Base-by-base conservation (phyloP, 2,888 invertebrate species). In the Diaphora mendica region DNA sequence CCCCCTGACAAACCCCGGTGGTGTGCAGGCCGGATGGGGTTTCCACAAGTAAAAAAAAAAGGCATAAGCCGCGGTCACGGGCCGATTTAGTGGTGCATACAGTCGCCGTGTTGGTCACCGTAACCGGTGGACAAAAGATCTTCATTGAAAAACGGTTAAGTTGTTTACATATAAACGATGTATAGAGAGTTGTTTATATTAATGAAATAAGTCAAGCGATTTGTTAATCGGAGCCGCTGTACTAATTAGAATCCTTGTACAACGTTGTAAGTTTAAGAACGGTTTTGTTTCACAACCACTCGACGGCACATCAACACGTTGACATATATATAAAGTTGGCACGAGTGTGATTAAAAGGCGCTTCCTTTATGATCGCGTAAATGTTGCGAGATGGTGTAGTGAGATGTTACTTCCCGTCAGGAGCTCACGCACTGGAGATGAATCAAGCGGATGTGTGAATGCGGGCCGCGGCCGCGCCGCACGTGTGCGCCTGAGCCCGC, bases 361-460 rank as follows among this genome's bases (percentile, higher is more conserved):
- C 15, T 59, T 59, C 59, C 59, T 68, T 51, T 13, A 68, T 15
- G 35, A 33, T 55, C 30, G 33, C 11, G n/a, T n/a, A n/a, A n/a
- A n/a, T 33, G 20, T 26, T 65, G 39, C 51, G 70, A 17, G 48
- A 39, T 44, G 30, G 17, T 20, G 68, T 20, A 15, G 51, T 51
- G 71, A 51, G 65, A 55, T 48, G 51, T 51, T n/a, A 33, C 65
- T 71, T 65, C 71, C 71, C 65, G 64, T 44, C 62, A 59, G 59
- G 20, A 67, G 67, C 55, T 68, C 68, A 13, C 20, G 64, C 64
- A 8, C 64, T 64, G 51, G 20, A 65, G 66, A 68, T 73, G 65
- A 71, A 71, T 71, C 73, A 71, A 73, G 75, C 72, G 72, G 76
- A 71, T 68, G 68, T 48, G 26, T 26, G 55, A 15, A 72, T 72